Percentiles rank a stretch among this genome's conserved stretches.
phyloP scores from a whole-genome alignment of 2,888 invertebrate species.

The Thumatha senex region DNA sequence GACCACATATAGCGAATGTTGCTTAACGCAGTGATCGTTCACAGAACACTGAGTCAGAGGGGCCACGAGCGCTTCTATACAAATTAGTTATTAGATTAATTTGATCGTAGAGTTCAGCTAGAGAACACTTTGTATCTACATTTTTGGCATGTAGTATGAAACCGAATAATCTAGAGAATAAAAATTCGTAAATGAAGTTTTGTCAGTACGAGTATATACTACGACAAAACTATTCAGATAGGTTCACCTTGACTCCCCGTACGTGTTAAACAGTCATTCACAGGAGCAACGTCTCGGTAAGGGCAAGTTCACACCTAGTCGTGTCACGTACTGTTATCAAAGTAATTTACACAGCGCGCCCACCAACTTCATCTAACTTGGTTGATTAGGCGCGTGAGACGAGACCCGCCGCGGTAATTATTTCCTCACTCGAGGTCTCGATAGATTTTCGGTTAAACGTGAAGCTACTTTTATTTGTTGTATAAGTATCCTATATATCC shows the following conservation, averaged over 20 bases:
- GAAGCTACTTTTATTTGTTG: conserved; percentile 1
- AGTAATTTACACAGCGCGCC: conserved; percentile 67
- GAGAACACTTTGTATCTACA: no score
- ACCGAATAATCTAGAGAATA: no score
- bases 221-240: no score
- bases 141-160: no score
- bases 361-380: conserved; percentile 71
- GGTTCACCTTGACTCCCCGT: conserved; percentile 3
- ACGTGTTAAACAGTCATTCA: conserved; percentile 28
- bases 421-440: conserved; percentile 33
- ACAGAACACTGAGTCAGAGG: no score
- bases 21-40: no score
- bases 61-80: no score
- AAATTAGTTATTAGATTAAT: no score
- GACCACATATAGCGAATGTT: no score
- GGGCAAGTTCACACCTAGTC: conserved; percentile 55
- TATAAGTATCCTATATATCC: background rate
- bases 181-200: no score
- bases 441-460: conserved; percentile 1
- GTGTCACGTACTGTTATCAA: conserved; percentile 66
- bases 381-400: conserved; percentile 72
- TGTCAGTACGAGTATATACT: no score
- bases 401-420: conserved; percentile 51
- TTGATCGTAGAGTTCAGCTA: no score
- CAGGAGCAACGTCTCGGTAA: conserved; percentile 32